Base-by-base conservation (phyloP, 2,888 invertebrate genomes). In the Eupithecia tripunctaria region DNA sequence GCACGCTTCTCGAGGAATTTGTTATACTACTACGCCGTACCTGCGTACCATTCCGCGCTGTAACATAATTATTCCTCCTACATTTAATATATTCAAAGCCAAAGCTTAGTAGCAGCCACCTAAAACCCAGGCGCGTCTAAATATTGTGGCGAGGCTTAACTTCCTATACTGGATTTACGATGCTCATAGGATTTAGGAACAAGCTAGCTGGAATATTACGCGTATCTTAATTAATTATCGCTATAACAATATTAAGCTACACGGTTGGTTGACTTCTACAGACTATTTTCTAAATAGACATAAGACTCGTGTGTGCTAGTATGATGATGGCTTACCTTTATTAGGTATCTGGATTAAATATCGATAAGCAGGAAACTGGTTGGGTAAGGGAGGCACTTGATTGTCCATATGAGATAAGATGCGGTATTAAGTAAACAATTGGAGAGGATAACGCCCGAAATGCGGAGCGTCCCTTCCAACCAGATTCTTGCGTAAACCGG, bases 21-120 rank as follows among this genome's bases (percentile, higher is more conserved):
- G 84, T 86, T 86, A 87, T 85, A 85, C 86, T 84, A 85, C 86
- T 89, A 84, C 87, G 91, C 63, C n/a, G 67, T 59, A 63, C 82
- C 82, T 68, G 51, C 72, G 27, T 67, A 70, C 71, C 82, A 82
- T 63, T 81, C 82, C 84, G 82, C 83, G 79, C 82, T 84, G 81
- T 85, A 83, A 89, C 82, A 88, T 87, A 88, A 90, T 90, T 87
- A 91, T 89, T 88, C 86, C 82, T 85, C 86, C 85, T 88, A 85
- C 83, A 84, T 85, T 76, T 77, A 86, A 86, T 88, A 86, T 88
- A 88, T 85, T 87, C 84, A 87, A 88, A 89, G 86, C 85, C 81
- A 72, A 79, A 84, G 87, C 86, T 81, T 84, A 83, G 83, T 85
- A 86, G 84, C 84, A 80, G 79, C 81, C 79, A 81, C 80, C 84